Evolutionary conservation across 2,113 vertebrate species (phyloP).

Genomic region (Anguilla rostrata): DNA sequence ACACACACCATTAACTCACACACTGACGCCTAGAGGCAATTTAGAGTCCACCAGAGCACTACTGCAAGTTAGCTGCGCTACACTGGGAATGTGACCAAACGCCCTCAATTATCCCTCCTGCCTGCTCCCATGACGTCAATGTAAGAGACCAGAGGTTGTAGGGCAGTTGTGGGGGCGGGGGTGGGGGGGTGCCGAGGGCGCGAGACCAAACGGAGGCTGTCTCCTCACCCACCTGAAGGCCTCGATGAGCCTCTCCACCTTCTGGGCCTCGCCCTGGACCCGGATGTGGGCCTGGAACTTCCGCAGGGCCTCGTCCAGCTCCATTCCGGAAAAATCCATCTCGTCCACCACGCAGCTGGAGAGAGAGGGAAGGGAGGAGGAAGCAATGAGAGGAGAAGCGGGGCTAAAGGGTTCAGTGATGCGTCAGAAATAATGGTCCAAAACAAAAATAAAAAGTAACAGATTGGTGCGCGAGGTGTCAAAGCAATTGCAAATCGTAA

Average conservation of each 20-base stretch:
- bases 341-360: slow-evolving; percentile 94
- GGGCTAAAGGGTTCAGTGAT: slow-evolving; percentile 22
- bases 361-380: slow-evolving; percentile 16
- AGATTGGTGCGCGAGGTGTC: too few species aligned
- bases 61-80: too few species aligned
- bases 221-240: slow-evolving; percentile 84
- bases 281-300: slow-evolving; percentile 98
- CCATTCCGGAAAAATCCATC: slow-evolving; percentile 98
- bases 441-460: too few species aligned
- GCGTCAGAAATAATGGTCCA: neutral
- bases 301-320: slow-evolving; percentile 92
- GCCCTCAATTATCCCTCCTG: too few species aligned
- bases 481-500: too few species aligned
- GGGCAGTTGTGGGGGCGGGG: too few species aligned
- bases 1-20: too few species aligned
- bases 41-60: too few species aligned
- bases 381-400: slow-evolving; percentile 10
- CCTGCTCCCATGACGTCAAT: too few species aligned
- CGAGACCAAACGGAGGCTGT: neutral
- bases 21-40: too few species aligned
- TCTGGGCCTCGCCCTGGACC: slow-evolving; percentile 95
- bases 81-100: too few species aligned
- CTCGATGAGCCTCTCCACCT: slow-evolving; percentile 98
- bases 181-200: too few species aligned
- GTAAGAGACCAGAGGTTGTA: neutral